Evolutionary conservation across 2,113 vertebrate genomes (phyloP).

Genomic region (Hylia prasina): DNA sequence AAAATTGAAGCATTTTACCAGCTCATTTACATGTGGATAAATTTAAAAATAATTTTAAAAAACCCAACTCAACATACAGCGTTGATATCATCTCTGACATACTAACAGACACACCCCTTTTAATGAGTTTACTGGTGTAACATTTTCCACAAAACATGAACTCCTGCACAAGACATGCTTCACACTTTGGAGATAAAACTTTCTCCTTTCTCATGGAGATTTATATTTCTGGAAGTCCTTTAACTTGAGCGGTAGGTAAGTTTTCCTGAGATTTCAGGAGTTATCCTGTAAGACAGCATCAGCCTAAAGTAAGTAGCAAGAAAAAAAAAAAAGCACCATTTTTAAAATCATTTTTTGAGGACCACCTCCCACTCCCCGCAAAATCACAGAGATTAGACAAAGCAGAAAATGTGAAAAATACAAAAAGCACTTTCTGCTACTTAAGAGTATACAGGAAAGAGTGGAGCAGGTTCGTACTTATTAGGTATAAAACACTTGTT

Average conservation of each 20-base stretch:
- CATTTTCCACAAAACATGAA: neutral
- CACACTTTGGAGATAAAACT: neutral
- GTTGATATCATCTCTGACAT: neutral
- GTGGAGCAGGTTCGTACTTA: neutral
- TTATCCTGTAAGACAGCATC: neutral
- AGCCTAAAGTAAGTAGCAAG: neutral
- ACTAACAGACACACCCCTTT: neutral
- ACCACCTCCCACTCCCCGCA: accelerated
- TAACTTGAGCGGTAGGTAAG: neutral
- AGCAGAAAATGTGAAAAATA: neutral
- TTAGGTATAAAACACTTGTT: neutral
- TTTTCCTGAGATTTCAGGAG: neutral
- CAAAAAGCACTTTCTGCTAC: neutral
- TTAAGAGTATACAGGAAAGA: neutral
- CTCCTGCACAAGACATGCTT: neutral
- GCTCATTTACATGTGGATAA: neutral
- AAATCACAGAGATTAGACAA: neutral
- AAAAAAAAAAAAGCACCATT: neutral
- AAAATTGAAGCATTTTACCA: neutral
- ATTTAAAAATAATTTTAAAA: neutral
- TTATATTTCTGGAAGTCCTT: neutral
- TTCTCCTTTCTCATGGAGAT: neutral
- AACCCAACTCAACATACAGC: neutral
- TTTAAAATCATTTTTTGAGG: neutral
- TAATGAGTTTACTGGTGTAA: neutral